Evolutionary conservation across 2,113 vertebrate species (phyloP), one percentile per base, ranked within the genome.

Genomic region (Caloenas nicobarica): DNA sequence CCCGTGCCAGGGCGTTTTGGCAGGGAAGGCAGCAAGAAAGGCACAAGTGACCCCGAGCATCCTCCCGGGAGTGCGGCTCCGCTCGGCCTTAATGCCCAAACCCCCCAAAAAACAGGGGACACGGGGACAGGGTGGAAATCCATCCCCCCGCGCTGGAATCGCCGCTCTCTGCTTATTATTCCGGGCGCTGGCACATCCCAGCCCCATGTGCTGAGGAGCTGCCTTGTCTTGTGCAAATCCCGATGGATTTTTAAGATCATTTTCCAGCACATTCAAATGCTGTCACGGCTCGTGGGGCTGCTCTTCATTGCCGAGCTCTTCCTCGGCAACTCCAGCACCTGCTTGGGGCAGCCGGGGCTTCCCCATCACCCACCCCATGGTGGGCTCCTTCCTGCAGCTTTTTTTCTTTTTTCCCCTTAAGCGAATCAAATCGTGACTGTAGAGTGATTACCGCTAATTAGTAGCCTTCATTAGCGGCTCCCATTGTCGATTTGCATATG

Each of bases 401-500:
- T 25, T 11, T 85, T 72, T 42, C 61, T 24, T 28, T n/a, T 28
- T 19, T 66, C 57, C 25, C 60, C 89, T 13, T 87, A 60, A 85
- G 65, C 91, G 93, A 72, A 96, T 94, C 89, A 78, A 88, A 95
- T 71, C 53, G 64, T 85, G 91, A 76, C 83, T 93, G 40, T 66
- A 1, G 7, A 57, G 81, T 81, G 89, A 93, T 96, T 87, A 66
- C 80, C 77, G 42, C 92, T 92, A 88, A 96, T 95, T 93, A 91
- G 81, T 81, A 78, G 92, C 71, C 74, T 89, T 95, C 86, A 29
- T 96, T 95, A 97, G 85, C 79, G 40, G 64, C 78, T 95, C 82
- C 80, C 72, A 22, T 83, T 46, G 77, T 84, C 91, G 81, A 79
- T 78, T 80, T 91, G 87, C 70, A 60, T 58, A 33, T 54, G 92